Percentiles rank a stretch among this genome's conserved stretches.
phyloP scores from a whole-genome alignment of 1,140 invertebrate species.

The Drosophila nikananu region DNA sequence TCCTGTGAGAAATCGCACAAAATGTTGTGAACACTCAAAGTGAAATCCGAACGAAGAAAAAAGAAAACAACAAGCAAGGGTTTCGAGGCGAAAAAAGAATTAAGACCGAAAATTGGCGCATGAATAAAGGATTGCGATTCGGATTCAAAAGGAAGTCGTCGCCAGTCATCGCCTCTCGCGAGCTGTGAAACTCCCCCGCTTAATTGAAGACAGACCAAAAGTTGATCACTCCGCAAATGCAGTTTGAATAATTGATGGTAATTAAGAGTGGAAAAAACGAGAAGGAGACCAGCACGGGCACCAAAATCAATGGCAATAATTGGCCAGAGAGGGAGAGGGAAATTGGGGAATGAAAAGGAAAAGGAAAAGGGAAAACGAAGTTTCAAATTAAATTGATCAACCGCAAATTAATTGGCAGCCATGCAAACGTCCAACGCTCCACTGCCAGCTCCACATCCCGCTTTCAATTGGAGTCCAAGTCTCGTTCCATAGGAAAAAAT shows the following conservation, averaged over 20 bases:
- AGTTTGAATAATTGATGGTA: constrained; percentile 85
- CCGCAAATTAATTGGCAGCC: constrained; percentile 84
- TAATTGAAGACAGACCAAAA: constrained; percentile 79
- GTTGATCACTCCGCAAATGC: constrained; percentile 82
- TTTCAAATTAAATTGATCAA: constrained; percentile 85
- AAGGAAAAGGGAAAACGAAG: constrained; percentile 46
- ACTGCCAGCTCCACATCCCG: constrained; percentile 25
- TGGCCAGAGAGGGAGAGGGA: constrained; percentile 44
- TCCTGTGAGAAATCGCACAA: constrained; percentile 84
- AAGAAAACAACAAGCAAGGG: background rate
- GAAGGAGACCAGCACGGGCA: constrained; percentile 20
- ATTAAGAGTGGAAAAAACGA: constrained; percentile 66
- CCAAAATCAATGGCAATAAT: constrained; percentile 84
- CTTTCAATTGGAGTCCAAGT: constrained; percentile 49
- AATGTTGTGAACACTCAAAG: constrained; percentile 60
- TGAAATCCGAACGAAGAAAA: constrained; percentile 2
- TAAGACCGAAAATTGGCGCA: constrained; percentile 42
- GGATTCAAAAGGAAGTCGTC: constrained; percentile 22
- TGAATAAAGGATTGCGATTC: constrained; percentile 44
- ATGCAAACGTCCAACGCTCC: constrained; percentile 69
- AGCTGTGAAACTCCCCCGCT: constrained; percentile 32
- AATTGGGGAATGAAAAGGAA: constrained; percentile 2
- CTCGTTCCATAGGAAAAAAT: constrained; percentile 46
- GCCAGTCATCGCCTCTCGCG: background rate
- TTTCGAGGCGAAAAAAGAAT: constrained; percentile 33